A percentile compares a stretch with the other conserved stretches of the same genome.
These are phyloP conservation scores for Borostomias antarcticus DNA, from an alignment of 2,797 vertebrate genomes.

Conservation along the genomic window DNA sequence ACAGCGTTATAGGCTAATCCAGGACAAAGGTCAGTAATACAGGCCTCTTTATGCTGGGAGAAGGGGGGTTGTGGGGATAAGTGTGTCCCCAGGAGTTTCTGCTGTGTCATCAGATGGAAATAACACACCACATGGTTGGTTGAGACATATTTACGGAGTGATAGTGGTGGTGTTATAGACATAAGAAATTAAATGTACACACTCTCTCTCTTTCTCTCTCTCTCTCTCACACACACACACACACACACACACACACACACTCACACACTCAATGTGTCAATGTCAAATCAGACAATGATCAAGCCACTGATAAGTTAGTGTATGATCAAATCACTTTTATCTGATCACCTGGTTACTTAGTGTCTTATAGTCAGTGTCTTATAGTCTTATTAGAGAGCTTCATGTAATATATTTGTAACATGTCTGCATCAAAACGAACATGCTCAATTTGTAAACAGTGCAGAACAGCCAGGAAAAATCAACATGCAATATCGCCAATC, in stretches of 20 bases:
- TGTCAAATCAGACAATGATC: no score
- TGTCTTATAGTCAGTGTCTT: background rate
- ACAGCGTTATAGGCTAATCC: background rate
- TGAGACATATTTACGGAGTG: background rate
- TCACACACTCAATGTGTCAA: background rate
- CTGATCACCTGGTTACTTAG: conserved; percentile 16
- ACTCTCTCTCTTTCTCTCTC: no score
- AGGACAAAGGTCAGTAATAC: background rate
- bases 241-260: conserved; percentile 15
- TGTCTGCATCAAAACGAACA: no score
- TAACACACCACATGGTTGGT: background rate
- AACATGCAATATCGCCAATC: no score
- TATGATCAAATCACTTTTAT: no score
- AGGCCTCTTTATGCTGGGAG: background rate
- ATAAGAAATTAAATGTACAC: background rate
- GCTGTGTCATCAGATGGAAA: background rate
- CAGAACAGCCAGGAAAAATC: no score
- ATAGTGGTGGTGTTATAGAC: background rate
- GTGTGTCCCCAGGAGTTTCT: no score
- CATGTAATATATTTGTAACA: no score
- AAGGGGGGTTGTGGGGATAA: background rate
- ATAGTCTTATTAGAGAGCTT: no score
- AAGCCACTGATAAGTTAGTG: no score
- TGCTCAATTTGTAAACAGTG: no score
- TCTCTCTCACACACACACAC: background rate